Conservation (phyloP, 2,113 vertebrate species). For the Trematocara nigrifrons region DNA sequence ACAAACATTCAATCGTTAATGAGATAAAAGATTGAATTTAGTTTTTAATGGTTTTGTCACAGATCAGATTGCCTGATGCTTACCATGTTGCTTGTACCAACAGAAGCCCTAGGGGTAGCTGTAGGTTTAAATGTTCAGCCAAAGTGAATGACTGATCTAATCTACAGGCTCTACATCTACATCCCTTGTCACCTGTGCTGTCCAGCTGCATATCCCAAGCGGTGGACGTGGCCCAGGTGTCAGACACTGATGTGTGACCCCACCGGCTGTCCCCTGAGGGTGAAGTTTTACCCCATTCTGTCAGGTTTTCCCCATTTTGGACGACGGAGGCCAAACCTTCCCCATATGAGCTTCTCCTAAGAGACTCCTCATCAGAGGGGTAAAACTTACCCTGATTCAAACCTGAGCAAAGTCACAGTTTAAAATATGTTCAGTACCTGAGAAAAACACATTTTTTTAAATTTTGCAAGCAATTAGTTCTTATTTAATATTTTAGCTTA, state of each 20-base stretch:
- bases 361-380: background rate
- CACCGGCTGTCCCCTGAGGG: background rate
- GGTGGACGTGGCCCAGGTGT: slow-evolving; percentile 41
- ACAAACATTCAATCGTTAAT: background rate
- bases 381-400: background rate
- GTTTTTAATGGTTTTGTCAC: background rate
- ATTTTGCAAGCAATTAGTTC: background rate
- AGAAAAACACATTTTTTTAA: background rate
- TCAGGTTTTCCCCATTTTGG: slow-evolving; percentile 9
- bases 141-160: background rate
- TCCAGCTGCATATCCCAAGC: slow-evolving; percentile 51
- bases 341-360: background rate
- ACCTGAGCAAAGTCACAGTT: slow-evolving; percentile 36
- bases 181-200: slow-evolving; percentile 41
- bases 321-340: background rate
- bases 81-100: background rate
- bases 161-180: slow-evolving; percentile 19
- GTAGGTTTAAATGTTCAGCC: slow-evolving; percentile 14
- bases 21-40: background rate
- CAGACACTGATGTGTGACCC: background rate
- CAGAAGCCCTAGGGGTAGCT: background rate
- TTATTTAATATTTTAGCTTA: background rate
- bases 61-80: background rate
- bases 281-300: slow-evolving; percentile 14
- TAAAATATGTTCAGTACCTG: background rate